phyloP scores from a whole-genome alignment of 2,888 invertebrate species.

The Eupsilia transversa region DNA sequence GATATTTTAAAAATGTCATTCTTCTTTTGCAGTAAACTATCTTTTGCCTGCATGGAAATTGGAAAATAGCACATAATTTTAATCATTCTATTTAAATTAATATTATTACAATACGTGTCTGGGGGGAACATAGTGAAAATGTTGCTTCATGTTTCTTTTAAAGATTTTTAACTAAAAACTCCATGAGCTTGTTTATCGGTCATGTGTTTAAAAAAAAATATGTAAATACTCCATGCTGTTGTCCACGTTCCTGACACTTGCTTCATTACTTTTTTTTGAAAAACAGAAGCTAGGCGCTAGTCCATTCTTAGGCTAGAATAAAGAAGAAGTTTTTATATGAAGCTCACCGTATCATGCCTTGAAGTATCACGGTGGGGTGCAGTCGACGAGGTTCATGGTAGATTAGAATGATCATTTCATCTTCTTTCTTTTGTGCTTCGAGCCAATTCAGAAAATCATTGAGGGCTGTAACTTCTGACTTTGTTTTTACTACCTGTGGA shows the following conservation, averaged over 20 bases:
- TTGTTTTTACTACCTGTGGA: conserved; percentile 8
- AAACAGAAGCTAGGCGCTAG: neutral
- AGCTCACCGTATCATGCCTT: conserved; percentile 16
- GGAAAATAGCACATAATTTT: too few relatives aligned
- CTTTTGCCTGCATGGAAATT: too few relatives aligned
- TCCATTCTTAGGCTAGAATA: neutral
- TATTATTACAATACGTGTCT: too few relatives aligned
- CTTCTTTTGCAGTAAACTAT: too few relatives aligned
- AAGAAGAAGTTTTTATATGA: neutral
- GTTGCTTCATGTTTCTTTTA: too few relatives aligned
- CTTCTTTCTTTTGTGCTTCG: neutral
- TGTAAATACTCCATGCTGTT: neutral
- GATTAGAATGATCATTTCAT: conserved; percentile 11
- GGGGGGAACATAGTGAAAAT: too few relatives aligned
- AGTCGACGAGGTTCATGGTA: conserved; percentile 27
- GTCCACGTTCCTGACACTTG: neutral
- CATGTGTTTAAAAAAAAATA: too few relatives aligned
- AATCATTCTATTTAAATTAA: too few relatives aligned
- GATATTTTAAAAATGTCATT: too few relatives aligned
- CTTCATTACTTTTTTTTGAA: neutral
- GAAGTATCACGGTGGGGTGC: neutral
- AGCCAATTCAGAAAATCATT: conserved; percentile 18
- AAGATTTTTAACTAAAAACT: too few relatives aligned
- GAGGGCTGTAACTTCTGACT: conserved; percentile 10
- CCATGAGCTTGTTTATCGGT: neutral